Base-by-base conservation (phyloP, 1,140 invertebrate species). In the Venustaconcha ellipsiformis region DNA sequence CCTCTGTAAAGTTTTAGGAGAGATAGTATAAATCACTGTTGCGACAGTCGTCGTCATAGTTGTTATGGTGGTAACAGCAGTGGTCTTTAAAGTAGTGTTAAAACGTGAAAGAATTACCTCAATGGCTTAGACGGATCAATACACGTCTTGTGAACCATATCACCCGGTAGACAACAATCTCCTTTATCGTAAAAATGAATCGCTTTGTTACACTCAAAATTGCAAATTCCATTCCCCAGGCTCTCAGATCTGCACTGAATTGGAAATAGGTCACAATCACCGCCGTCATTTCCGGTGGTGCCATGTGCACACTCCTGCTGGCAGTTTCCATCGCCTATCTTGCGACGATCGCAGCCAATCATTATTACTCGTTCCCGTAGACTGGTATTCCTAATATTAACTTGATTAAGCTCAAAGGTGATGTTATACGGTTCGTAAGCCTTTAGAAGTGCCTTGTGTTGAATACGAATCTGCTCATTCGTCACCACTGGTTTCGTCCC, bases 371-470 rank as follows among this genome's bases (percentile, higher is more conserved):
- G 78, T 14, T 74, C 26, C 17, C 79, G 60, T 12, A 87, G 67
- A 13, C 76, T 69, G 17, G 75, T 80, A 67, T 82, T 88, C 20
- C 58, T 67, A 2, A 87, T 69, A 37, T 68, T 56, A 20, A 80
- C 63, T n/a, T 80, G 72, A 8, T 80, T 59, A 17, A 88, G 74
- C 11, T 76, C 69, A 66, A 85, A 87, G 20, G 65, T 78, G 64
- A 88, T 86, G 68, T 88, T 88, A 74, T 87, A 88, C 12, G 74
- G 85, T 23, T 65, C 30, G 72, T 86, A 88, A 13, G 86, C 86
- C 11, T 72, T 68, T n/a, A 76, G 73, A 12, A 88, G 67, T 6
- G 70, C 78, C 59, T 66, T 65, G 72, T 87, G 78, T 67, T 88
- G 87, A 8, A 59, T 58, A 14, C 70, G 26, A 26, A 87, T 85